phyloP scores from a whole-genome alignment of 2,888 invertebrate genomes.

The Synergus laeviventris region DNA sequence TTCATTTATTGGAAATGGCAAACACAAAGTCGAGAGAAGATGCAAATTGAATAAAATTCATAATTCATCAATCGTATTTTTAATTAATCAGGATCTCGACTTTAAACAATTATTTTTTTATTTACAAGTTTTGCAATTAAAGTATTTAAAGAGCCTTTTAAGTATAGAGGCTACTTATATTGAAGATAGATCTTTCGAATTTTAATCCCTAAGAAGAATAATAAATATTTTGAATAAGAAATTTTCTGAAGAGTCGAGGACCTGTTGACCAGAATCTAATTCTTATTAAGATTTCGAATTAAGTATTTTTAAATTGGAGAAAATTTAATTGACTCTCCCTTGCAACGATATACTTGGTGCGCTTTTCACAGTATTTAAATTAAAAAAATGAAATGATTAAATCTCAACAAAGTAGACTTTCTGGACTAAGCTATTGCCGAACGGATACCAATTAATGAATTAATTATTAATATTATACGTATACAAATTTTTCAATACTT shows the following conservation, averaged over 20 bases:
- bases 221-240: not conserved
- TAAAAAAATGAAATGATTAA: constrained; percentile 30
- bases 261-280: constrained; percentile 20
- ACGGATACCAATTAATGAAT: constrained; percentile 58
- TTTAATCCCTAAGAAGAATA: not conserved
- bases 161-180: not conserved
- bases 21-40: not conserved
- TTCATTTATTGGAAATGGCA: constrained; percentile 2
- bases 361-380: constrained; percentile 21
- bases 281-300: constrained; percentile 26
- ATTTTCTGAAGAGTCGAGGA: not conserved
- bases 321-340: not conserved
- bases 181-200: not conserved
- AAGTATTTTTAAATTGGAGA: constrained; percentile 9
- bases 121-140: not conserved
- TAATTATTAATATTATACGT: constrained; percentile 41
- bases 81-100: not conserved
- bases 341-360: constrained; percentile 12
- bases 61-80: not conserved
- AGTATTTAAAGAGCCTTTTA: not conserved
- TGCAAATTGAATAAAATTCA: not conserved
- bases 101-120: not conserved
- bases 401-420: constrained; percentile 48
- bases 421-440: constrained; percentile 64
- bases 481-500: constrained; percentile 62